These are phyloP conservation scores for Stegophylla sp. DNA, from an alignment of 2,888 invertebrate species.

Conservation along the genomic window DNA sequence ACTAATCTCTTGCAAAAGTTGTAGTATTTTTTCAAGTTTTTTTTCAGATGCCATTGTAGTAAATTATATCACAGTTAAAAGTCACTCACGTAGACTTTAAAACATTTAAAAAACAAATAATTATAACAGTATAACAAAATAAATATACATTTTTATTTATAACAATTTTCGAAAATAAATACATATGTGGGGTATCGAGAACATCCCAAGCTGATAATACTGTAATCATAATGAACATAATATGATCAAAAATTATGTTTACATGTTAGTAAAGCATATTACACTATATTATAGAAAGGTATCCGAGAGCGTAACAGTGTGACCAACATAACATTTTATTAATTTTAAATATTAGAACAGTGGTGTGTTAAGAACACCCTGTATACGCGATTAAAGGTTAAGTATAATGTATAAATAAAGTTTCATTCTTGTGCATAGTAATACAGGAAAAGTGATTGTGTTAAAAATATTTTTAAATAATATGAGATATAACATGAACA, in stretches of 20 bases:
- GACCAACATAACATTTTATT: no score
- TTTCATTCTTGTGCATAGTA: no score
- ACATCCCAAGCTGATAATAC: constrained; percentile 35
- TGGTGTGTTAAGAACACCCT: no score
- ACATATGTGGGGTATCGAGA: constrained; percentile 26
- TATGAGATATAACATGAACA: no score
- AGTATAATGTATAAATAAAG: no score
- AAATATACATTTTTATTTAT: background rate
- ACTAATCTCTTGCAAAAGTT: no score
- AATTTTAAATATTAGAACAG: no score
- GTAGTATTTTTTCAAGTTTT: background rate
- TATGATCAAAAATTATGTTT: background rate
- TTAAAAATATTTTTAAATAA: no score
- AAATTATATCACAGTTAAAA: background rate
- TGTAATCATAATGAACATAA: constrained; percentile 7
- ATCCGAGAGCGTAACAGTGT: no score
- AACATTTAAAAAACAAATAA: background rate
- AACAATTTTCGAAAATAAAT: constrained; percentile 3
- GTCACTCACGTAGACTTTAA: background rate
- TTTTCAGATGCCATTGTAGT: constrained; percentile 15
- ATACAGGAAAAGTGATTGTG: no score
- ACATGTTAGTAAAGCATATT: background rate
- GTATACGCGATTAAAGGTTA: no score
- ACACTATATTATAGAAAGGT: background rate
- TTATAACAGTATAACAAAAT: background rate